These are phyloP conservation scores for Trialeurodes vaporariorum DNA, from an alignment of 1,140 invertebrate genomes.

Conservation along the genomic window DNA sequence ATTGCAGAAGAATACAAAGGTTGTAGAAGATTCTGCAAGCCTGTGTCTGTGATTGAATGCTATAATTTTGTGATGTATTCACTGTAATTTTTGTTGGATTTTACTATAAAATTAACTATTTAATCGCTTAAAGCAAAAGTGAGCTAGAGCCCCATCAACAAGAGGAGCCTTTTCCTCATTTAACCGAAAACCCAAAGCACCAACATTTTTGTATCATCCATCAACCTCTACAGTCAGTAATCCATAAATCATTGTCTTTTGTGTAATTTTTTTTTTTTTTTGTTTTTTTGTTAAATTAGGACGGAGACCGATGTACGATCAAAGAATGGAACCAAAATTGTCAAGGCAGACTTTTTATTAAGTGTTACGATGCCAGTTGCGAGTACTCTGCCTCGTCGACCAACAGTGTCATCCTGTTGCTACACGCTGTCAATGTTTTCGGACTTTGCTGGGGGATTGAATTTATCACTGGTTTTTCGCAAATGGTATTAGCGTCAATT, in stretches of 20 bases:
- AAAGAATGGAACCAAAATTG: conserved; percentile 40
- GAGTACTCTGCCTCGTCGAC: conserved; percentile 18
- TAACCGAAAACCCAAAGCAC: neutral
- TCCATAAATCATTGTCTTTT: too few relatives aligned
- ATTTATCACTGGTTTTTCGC: conserved; percentile 78
- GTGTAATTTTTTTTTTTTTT: too few relatives aligned
- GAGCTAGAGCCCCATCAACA: conserved; percentile 24
- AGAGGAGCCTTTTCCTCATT: conserved; percentile 2
- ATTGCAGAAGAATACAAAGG: too few relatives aligned
- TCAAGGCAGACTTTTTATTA: conserved; percentile 3
- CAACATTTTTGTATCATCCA: too few relatives aligned
- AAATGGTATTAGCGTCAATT: conserved; percentile 78
- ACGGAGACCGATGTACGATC: conserved; percentile 44
- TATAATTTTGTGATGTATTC: too few relatives aligned
- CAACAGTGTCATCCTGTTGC: conserved; percentile 23
- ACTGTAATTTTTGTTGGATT: too few relatives aligned
- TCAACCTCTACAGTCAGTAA: too few relatives aligned
- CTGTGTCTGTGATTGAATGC: too few relatives aligned
- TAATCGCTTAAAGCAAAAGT: too few relatives aligned
- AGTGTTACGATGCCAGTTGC: conserved; percentile 23
- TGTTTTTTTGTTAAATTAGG: conserved; percentile 24
- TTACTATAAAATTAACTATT: too few relatives aligned
- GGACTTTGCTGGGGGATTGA: conserved; percentile 82
- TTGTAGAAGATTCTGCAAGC: too few relatives aligned
- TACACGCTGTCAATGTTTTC: conserved; percentile 64